Evolutionary conservation across 37 sponge, comb jelly and placozoan genomes (phyloP), one percentile per base, ranked within the genome.

Genomic region (Oscarella lobularis): DNA sequence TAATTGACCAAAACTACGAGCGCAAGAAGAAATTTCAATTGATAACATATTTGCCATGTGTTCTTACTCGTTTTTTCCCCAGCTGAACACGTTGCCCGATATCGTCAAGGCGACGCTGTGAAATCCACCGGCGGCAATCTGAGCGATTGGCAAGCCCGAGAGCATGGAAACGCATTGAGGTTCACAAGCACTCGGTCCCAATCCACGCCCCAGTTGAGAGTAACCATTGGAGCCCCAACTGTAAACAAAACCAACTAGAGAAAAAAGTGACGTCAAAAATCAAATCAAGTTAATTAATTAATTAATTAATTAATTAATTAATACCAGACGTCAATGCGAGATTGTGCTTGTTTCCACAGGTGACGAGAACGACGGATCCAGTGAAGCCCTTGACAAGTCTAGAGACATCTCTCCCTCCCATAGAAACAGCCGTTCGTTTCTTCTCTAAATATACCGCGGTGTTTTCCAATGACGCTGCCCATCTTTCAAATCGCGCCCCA

Each of bases 21-120:
- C n/a, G n/a, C n/a, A n/a, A n/a, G n/a, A n/a, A n/a, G n/a, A n/a
- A n/a, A n/a, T n/a, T n/a, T n/a, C n/a, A n/a, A n/a, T n/a, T n/a
- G n/a, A n/a, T n/a, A n/a, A n/a, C n/a, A n/a, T n/a, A n/a, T n/a
- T n/a, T n/a, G n/a, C n/a, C n/a, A n/a, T n/a, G n/a, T n/a, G n/a
- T n/a, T n/a, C 85, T 77, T 38, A 89, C 82, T 72, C 82, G 78
- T 96, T 96, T 33, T 76, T 77, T 0, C 97, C 97, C 97, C 97
- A 96, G n/a, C 79, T 76, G 66, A 80, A 87, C 38, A 89, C 73
- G 2, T 35, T 37, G 2, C 90, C 90, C 6, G 81, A 78, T 33
- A 72, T 38, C 5, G 93, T 80, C 38, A 96, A 38, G 0, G 82
- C 93, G 33, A 84, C 76, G 39, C 73, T 86, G 85, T 95, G 96